Percentiles rank a stretch among this genome's conserved stretches.
These are phyloP conservation scores for Pachycephala philippinensis DNA, from an alignment of 2,113 vertebrate species.

Conservation along the genomic window DNA sequence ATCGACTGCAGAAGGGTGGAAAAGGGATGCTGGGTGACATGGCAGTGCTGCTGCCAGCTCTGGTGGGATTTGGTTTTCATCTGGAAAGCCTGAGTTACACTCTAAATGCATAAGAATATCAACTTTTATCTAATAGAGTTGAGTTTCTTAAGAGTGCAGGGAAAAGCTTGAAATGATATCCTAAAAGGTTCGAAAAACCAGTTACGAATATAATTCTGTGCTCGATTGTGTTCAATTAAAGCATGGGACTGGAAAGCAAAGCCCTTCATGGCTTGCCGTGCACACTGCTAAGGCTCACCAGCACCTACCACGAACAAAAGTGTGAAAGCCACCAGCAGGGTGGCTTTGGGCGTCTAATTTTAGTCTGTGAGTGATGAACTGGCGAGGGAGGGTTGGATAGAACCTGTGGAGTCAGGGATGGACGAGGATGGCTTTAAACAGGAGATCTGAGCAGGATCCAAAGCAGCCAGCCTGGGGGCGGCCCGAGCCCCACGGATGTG, in stretches of 20 bases:
- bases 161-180: background rate
- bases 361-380: background rate
- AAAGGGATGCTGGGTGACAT: background rate
- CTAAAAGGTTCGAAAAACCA: background rate
- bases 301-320: background rate
- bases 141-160: background rate
- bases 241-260: background rate
- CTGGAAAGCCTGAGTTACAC: background rate
- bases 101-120: background rate
- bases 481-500: fast-evolving
- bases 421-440: fast-evolving
- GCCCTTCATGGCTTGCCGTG: background rate
- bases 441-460: background rate
- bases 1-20: background rate
- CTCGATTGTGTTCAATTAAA: background rate
- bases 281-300: background rate
- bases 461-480: fast-evolving
- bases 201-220: background rate
- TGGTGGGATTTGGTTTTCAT: background rate
- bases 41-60: background rate
- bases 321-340: background rate
- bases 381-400: background rate
- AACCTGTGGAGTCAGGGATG: background rate
- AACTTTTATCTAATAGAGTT: background rate
- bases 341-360: background rate